These are phyloP conservation scores for Heteractis magnifica DNA, from an alignment of 92 coral and sea anemone species.

Conservation along the genomic window DNA sequence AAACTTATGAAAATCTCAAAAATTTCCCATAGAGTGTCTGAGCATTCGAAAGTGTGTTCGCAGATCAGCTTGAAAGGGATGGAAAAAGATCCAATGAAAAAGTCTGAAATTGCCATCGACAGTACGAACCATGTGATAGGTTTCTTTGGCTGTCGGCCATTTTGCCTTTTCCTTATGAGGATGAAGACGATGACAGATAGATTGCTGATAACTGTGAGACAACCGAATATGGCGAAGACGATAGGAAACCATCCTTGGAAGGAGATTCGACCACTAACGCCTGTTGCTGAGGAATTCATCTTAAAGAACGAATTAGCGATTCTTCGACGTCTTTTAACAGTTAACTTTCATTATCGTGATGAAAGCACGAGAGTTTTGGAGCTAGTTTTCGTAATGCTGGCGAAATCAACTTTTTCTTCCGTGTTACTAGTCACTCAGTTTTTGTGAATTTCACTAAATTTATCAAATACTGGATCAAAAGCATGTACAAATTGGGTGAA, in stretches of 20 bases:
- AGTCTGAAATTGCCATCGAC: conserved; percentile 2
- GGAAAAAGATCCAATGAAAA: background rate
- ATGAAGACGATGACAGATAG: conserved; percentile 7
- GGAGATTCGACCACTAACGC: background rate
- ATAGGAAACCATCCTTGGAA: background rate
- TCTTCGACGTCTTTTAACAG: background rate
- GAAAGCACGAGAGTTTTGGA: background rate
- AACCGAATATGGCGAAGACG: background rate
- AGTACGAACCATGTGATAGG: conserved; percentile 14
- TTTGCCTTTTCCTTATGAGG: background rate
- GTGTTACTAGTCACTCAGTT: background rate
- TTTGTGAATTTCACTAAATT: background rate
- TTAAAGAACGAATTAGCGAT: background rate
- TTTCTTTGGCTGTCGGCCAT: background rate
- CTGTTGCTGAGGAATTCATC: background rate
- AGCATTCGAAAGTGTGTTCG: conserved; percentile 4
- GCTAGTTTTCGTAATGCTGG: background rate
- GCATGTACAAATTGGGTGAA: background rate
- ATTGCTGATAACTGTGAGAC: conserved; percentile 1
- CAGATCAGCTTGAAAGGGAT: conserved; percentile 18
- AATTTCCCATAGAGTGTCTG: conserved; percentile 1
- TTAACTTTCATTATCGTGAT: too few relatives aligned
- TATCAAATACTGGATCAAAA: background rate
- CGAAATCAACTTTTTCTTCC: background rate
- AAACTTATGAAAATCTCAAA: conserved; percentile 8